phyloP scores from a whole-genome alignment of 2,888 invertebrate species.

The Oxyteleia sp. region DNA sequence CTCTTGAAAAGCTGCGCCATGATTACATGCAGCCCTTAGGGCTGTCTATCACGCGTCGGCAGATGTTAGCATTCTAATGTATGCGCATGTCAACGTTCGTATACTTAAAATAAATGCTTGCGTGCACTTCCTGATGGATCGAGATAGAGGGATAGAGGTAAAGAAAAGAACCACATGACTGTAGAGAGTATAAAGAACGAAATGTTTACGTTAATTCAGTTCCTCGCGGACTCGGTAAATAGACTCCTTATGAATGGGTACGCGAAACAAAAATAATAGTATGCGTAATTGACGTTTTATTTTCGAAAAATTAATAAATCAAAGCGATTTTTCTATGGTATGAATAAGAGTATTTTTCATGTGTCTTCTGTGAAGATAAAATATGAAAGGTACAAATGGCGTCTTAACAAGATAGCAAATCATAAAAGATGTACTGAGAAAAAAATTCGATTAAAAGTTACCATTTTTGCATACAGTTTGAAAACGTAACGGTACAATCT shows the following conservation, averaged over 20 bases:
- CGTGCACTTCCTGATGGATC: slow-evolving; percentile 77
- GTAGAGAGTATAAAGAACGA: slow-evolving; percentile 51
- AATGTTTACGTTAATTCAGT: slow-evolving; percentile 70
- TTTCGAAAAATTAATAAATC: neutral
- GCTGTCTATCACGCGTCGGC: slow-evolving; percentile 78
- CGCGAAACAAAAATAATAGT: slow-evolving; percentile 30
- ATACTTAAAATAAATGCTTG: slow-evolving; percentile 76
- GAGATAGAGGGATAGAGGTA: slow-evolving; percentile 73
- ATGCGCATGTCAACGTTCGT: slow-evolving; percentile 82
- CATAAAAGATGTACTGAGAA: no score
- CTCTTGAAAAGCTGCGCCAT: slow-evolving; percentile 76
- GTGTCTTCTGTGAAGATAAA: neutral
- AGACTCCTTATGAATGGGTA: slow-evolving; percentile 36
- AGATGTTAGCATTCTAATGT: slow-evolving; percentile 83
- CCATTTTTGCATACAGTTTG: no score
- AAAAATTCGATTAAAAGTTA: no score
- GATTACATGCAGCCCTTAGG: slow-evolving; percentile 77
- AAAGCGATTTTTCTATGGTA: neutral
- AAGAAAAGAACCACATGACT: slow-evolving; percentile 68
- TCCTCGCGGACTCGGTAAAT: slow-evolving; percentile 51
- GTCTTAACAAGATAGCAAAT: no score
- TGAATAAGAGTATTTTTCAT: neutral
- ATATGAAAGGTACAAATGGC: no score
- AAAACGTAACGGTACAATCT: no score
- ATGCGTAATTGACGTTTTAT: neutral